These are phyloP conservation scores for Epistrophe eligans DNA, from an alignment of 2,888 invertebrate genomes.

Conservation along the genomic window DNA sequence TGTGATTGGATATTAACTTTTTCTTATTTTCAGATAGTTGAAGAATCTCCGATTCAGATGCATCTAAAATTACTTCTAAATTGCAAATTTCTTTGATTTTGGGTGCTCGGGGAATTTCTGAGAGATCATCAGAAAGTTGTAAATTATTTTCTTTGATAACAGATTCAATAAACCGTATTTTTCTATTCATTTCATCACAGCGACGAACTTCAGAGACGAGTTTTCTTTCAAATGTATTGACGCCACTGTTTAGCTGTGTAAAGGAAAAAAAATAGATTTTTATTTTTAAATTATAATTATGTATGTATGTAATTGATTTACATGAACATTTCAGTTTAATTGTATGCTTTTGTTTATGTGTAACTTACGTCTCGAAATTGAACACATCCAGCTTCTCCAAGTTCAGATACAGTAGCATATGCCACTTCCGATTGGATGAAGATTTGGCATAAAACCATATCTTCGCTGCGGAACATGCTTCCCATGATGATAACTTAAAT, in stretches of 20 bases:
- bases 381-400: constrained; percentile 96
- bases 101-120: constrained; percentile 89
- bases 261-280: too few species aligned
- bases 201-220: constrained; percentile 93
- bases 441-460: constrained; percentile 97
- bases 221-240: constrained; percentile 93
- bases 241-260: constrained; percentile 89
- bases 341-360: background rate
- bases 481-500: constrained; percentile 81
- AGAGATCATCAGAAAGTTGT: constrained; percentile 88
- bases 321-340: too few species aligned
- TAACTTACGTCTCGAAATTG: constrained; percentile 97
- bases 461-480: constrained; percentile 94
- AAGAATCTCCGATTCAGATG: constrained; percentile 97
- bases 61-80: constrained; percentile 94
- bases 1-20: constrained; percentile 95
- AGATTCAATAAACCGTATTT: constrained; percentile 91
- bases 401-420: constrained; percentile 96
- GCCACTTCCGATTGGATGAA: constrained; percentile 98
- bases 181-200: constrained; percentile 94
- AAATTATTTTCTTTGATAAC: constrained; percentile 92
- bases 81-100: constrained; percentile 92
- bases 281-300: too few species aligned
- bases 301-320: background rate
- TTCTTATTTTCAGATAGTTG: constrained; percentile 98